These are phyloP conservation scores for Hydriomena furcata DNA, from an alignment of 2,888 invertebrate genomes.

Conservation along the genomic window DNA sequence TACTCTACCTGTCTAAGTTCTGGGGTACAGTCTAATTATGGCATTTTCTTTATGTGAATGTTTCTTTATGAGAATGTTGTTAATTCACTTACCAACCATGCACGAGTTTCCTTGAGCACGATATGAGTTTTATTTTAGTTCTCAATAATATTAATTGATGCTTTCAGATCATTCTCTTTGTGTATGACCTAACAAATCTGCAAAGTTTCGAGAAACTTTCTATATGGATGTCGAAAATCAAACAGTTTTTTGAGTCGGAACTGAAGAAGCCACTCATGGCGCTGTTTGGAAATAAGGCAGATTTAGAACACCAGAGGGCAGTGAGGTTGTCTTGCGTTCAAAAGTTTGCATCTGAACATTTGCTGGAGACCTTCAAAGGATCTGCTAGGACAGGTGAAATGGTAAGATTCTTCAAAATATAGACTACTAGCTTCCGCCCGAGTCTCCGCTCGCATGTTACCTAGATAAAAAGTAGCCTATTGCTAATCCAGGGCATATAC, in stretches of 20 bases:
- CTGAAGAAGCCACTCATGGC: conserved; percentile 82
- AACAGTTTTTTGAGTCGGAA: conserved; percentile 66
- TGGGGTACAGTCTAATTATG: too few relatives aligned
- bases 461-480: too few relatives aligned
- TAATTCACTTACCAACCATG: too few relatives aligned
- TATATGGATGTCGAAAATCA: conserved; percentile 86
- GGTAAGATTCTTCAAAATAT: conserved; percentile 66
- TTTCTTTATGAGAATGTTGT: too few relatives aligned
- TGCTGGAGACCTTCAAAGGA: conserved; percentile 84
- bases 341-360: conserved; percentile 85
- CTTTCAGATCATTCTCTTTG: conserved; percentile 88
- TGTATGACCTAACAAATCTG: conserved; percentile 92
- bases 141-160: background rate
- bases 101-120: too few relatives aligned
- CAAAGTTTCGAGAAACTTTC: conserved; percentile 90
- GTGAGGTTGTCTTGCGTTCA: conserved; percentile 86
- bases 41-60: too few relatives aligned
- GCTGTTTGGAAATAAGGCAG: conserved; percentile 88
- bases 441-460: too few relatives aligned
- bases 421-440: too few relatives aligned
- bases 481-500: too few relatives aligned
- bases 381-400: conserved; percentile 90
- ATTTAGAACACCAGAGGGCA: conserved; percentile 88
- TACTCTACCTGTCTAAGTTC: too few relatives aligned
- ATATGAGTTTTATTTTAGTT: too few relatives aligned